Evolutionary conservation across 1,140 invertebrate genomes (phyloP).

Genomic region (Bombus ignitus): DNA sequence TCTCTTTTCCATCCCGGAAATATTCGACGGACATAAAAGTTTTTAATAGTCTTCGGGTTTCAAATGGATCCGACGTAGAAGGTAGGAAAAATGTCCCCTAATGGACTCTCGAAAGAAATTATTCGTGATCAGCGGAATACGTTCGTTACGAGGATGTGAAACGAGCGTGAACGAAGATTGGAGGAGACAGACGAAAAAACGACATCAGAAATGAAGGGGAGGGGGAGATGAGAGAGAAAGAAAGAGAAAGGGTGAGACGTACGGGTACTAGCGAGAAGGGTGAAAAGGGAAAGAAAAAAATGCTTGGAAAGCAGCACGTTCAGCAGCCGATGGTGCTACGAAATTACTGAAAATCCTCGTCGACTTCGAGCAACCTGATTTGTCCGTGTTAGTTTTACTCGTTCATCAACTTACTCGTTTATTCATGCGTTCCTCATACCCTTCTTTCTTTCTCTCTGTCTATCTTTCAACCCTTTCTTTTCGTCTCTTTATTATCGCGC

Average conservation of each 20-base stretch:
- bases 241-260: not conserved
- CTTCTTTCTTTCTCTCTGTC: not conserved
- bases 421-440: constrained; percentile 36
- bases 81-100: constrained; percentile 36
- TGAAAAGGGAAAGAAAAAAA: constrained; percentile 21
- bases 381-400: constrained; percentile 46
- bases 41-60: constrained; percentile 40
- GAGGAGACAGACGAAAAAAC: constrained; percentile 28
- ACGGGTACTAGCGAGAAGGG: not conserved
- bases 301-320: constrained; percentile 54
- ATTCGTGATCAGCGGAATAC: constrained; percentile 66
- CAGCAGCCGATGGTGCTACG: constrained; percentile 52
- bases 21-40: constrained; percentile 22
- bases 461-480: not conserved
- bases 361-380: constrained; percentile 62
- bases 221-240: too few species aligned
- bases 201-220: constrained; percentile 3
- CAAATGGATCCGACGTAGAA: constrained; percentile 4
- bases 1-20: not conserved
- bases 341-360: constrained; percentile 66
- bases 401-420: constrained; percentile 54
- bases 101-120: constrained; percentile 63
- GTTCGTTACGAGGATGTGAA: constrained; percentile 63
- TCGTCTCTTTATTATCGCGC: constrained; percentile 20
- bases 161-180: constrained; percentile 48